Percentiles rank a stretch among this genome's conserved stretches.
phyloP scores from a whole-genome alignment of 2,797 vertebrate species.

The Mico argentatus region DNA sequence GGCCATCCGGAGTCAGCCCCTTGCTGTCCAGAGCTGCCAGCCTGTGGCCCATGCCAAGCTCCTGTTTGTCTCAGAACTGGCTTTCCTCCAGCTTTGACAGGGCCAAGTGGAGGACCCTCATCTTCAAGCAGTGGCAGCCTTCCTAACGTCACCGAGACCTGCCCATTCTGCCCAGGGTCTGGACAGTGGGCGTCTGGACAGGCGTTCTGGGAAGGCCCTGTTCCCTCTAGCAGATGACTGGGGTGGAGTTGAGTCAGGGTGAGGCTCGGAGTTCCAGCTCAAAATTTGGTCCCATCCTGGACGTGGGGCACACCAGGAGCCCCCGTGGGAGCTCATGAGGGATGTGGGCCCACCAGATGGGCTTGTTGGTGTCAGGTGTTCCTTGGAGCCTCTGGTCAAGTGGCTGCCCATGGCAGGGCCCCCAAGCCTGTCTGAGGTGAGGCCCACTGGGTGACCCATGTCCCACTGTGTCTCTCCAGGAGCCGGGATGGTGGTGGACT shows the following conservation, averaged over 20 bases:
- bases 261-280: fast-evolving
- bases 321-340: neutral
- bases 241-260: neutral
- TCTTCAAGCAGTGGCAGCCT: neutral
- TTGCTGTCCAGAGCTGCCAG: fast-evolving
- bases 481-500: constrained; percentile 98
- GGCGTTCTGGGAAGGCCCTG: fast-evolving
- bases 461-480: constrained; percentile 83
- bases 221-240: neutral
- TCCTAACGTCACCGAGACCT: neutral
- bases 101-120: neutral
- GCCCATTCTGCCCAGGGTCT: neutral
- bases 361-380: neutral
- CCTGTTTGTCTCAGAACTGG: neutral
- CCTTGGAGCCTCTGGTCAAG: neutral
- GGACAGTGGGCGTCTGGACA: neutral
- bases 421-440: neutral
- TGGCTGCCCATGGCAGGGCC: neutral
- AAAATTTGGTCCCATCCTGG: neutral
- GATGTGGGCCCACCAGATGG: too few species aligned
- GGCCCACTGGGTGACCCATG: fast-evolving
- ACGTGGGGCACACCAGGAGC: fast-evolving
- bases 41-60: neutral
- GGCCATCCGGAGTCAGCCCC: fast-evolving
- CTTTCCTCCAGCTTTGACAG: neutral